Conservation (phyloP, 2,113 vertebrate species). For the Sinocyclocheilus maitianheensis region DNA sequence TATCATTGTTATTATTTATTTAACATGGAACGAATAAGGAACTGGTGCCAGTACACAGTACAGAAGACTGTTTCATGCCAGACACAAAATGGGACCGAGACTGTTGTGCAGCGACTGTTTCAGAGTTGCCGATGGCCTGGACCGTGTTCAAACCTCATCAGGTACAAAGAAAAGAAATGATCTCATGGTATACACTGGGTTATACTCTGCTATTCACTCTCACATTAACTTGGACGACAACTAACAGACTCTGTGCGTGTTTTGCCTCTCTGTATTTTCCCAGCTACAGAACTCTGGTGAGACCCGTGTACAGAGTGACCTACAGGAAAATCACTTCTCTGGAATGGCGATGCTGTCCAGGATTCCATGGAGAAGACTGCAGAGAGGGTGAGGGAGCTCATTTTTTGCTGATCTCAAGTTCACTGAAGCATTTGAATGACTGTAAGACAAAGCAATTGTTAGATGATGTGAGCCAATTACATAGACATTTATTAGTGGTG, state of each 20-base stretch:
- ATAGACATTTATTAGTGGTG: not conserved
- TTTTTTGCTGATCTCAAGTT: constrained; percentile 5
- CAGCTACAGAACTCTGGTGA: constrained; percentile 94
- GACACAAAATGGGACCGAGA: constrained; percentile 92
- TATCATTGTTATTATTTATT: not conserved
- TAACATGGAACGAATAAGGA: constrained; percentile 70
- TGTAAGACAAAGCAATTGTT: not conserved
- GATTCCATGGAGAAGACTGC: constrained; percentile 83
- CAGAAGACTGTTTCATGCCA: constrained; percentile 89
- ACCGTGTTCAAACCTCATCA: constrained; percentile 90
- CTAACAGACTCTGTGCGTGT: constrained; percentile 12
- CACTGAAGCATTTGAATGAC: not conserved
- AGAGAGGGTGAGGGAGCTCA: constrained; percentile 78
- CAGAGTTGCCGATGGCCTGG: constrained; percentile 95
- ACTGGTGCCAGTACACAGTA: constrained; percentile 93
- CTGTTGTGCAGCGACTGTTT: constrained; percentile 88
- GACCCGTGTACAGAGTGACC: constrained; percentile 87
- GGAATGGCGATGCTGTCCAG: constrained; percentile 89
- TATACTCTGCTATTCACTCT: not conserved
- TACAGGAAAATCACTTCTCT: constrained; percentile 84
- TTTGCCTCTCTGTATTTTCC: constrained; percentile 61
- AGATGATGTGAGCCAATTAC: not conserved
- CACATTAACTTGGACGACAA: not conserved
- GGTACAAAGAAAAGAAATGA: constrained; percentile 71
- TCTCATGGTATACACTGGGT: not conserved